A percentile compares a stretch with the other conserved stretches of the same genome.
phyloP scores from a whole-genome alignment of 92 coral and sea anemone genomes.

The Epizoanthus illoricatus region DNA sequence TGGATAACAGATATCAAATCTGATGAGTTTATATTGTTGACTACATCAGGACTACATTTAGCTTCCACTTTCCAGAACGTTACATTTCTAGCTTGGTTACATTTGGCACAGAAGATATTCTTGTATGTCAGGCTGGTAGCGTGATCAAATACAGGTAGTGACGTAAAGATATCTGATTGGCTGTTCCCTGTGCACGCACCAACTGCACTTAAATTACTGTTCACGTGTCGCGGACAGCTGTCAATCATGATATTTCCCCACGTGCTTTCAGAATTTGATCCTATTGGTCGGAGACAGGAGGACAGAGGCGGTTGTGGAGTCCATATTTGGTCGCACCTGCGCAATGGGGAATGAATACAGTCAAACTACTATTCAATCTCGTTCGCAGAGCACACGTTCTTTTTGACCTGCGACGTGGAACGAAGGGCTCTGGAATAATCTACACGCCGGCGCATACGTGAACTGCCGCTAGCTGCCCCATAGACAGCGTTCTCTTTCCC shows the following conservation, averaged over 20 bases:
- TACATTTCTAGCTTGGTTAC: constrained; percentile 8
- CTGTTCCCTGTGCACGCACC: constrained; percentile 15
- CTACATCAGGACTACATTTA: background rate
- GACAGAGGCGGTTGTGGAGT: background rate
- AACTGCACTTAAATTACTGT: background rate
- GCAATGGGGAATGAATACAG: background rate
- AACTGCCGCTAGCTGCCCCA: no score
- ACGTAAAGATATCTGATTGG: background rate
- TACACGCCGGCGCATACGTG: no score
- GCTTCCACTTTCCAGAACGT: constrained; percentile 28
- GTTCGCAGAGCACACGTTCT: background rate
- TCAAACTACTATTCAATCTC: background rate
- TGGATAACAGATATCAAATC: background rate
- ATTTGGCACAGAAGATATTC: constrained; percentile 24
- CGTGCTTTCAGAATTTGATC: background rate
- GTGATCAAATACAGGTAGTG: constrained; percentile 27
- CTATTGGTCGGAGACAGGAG: background rate
- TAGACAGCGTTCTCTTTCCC: no score
- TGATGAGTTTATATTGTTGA: background rate
- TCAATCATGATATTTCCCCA: constrained; percentile 1
- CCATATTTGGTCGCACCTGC: background rate
- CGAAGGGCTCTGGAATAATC: no score
- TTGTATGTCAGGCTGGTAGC: constrained; percentile 3
- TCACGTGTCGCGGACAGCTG: constrained; percentile 1
- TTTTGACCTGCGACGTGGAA: background rate